Base-by-base conservation (phyloP, 2,888 invertebrate species). In the Polydesmus complanatus region DNA sequence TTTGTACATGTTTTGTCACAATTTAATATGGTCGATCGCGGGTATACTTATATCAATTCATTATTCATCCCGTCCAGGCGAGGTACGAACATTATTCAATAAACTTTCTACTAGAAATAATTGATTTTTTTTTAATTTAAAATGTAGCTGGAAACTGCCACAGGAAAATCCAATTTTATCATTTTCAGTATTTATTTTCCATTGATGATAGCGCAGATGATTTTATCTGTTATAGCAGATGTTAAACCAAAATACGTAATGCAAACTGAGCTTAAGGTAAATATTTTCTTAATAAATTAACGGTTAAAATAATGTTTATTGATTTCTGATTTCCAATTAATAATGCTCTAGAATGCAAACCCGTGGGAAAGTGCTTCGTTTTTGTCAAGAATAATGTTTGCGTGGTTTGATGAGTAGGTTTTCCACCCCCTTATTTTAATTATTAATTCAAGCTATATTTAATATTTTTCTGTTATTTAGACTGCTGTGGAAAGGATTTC, bases 191-290 rank as follows among this genome's bases (percentile, higher is more conserved):
- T 37, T 8, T 37, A 37, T 14, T 37, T 8, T 14, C 37, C 37
- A 8, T 37, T 37, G 14, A 37, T 37, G 14, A 37, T 37, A 8
- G 14, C 8, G 5, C 37, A 37, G 14, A n/a, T 58, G 8, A 19
- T 58, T 26, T 51, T 58, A 1, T 58, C 58, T 8, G 88, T 87
- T 71, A 84, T 89, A 69, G 84, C 84, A 47, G 92, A 92, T 73
- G 77, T 81, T 56, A 78, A 82, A 65, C 85, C 90, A 25, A 21
- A 51, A 21, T 27, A 58, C 37, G 14, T 14, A 14, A 37, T 14
- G 50, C 23, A 25, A 21, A 19, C 25, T 21, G 19, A 18, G 21
- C 48, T 51, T n/a, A 51, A 58, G n/a, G n/a, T n/a, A n/a, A n/a
- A n/a, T n/a, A n/a, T n/a, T 49, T 56, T 48, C 14, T 3, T 26